A percentile compares a stretch with the other conserved stretches of the same genome.
Conservation (phyloP, 1,140 invertebrate genomes). For the Macrotrachela quadricornifera region DNA sequence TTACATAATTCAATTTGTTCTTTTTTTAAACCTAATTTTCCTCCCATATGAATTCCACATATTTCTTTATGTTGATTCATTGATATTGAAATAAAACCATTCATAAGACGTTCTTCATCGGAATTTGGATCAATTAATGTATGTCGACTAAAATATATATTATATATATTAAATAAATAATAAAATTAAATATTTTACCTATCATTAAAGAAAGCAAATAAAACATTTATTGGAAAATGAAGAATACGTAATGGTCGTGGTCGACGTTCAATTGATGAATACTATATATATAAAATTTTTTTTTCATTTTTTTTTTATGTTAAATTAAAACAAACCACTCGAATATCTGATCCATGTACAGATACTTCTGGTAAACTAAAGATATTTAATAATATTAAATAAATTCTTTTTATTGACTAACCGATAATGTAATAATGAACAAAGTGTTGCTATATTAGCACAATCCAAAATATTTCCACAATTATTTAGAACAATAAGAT, state of each 20-base stretch:
- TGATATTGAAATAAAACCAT: slow-evolving; percentile 58
- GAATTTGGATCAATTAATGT: slow-evolving; percentile 51
- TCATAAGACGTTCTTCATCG: slow-evolving; percentile 54
- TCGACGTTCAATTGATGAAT: slow-evolving; percentile 56
- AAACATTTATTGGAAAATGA: slow-evolving; percentile 66
- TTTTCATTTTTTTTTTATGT: background rate
- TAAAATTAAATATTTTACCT: slow-evolving; percentile 43
- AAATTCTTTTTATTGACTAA: too few relatives aligned
- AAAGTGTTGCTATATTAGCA: slow-evolving; percentile 61
- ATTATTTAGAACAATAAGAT: slow-evolving; percentile 70
- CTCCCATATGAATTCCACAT: slow-evolving; percentile 60
- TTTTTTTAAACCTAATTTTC: slow-evolving; percentile 37
- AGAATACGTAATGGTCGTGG: slow-evolving; percentile 60
- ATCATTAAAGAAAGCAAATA: slow-evolving; percentile 58
- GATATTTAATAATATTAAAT: too few relatives aligned
- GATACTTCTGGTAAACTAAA: slow-evolving; percentile 70
- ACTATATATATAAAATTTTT: slow-evolving; percentile 23
- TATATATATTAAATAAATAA: too few relatives aligned
- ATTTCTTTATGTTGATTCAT: slow-evolving; percentile 74
- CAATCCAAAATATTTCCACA: slow-evolving; percentile 79
- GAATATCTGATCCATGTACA: slow-evolving; percentile 51
- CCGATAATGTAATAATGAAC: slow-evolving; percentile 49
- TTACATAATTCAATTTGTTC: slow-evolving; percentile 31
- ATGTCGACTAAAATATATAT: slow-evolving; percentile 37
- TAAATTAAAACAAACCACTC: slow-evolving; percentile 19